Percentiles rank a stretch among this genome's conserved stretches.
Conservation (phyloP, 2,888 invertebrate species). For the Drosophila pullipes region DNA sequence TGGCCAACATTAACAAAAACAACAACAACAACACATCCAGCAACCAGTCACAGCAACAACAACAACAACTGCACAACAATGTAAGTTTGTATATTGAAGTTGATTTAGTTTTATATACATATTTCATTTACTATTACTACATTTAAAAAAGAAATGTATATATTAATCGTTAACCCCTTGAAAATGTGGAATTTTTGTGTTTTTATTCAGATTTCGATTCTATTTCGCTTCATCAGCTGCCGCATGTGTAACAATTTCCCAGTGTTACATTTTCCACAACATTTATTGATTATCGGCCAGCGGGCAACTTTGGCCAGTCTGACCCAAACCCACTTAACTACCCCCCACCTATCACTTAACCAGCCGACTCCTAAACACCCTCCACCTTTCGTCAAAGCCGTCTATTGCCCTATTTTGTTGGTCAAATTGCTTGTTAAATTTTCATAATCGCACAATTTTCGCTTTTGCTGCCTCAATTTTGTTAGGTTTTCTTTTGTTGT, state of each 20-base stretch:
- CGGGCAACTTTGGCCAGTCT: slow-evolving; percentile 20
- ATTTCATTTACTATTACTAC: background rate
- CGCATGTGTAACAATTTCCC: slow-evolving; percentile 63
- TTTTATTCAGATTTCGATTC: slow-evolving; percentile 35
- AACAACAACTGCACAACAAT: slow-evolving; percentile 54
- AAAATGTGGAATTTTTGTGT: slow-evolving; percentile 7
- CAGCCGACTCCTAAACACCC: background rate
- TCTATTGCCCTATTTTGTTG: slow-evolving; percentile 31
- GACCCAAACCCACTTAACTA: slow-evolving; percentile 2
- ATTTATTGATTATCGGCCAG: slow-evolving; percentile 73
- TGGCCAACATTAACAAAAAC: slow-evolving; percentile 14
- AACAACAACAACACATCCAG: slow-evolving; percentile 3
- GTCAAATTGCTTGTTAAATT: slow-evolving; percentile 62
- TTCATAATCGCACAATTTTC: slow-evolving; percentile 56
- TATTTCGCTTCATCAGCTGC: slow-evolving; percentile 57
- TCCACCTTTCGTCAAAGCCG: background rate
- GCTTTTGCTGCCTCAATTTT: slow-evolving; percentile 41
- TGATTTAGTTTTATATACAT: background rate
- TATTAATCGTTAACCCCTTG: background rate
- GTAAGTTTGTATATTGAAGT: slow-evolving; percentile 44
- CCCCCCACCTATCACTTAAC: background rate
- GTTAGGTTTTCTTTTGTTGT: slow-evolving; percentile 38
- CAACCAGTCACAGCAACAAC: slow-evolving; percentile 4
- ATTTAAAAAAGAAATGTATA: too few relatives aligned
- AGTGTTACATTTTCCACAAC: slow-evolving; percentile 60